phyloP scores from a whole-genome alignment of 2,113 vertebrate genomes.

The Syngnathus typhle region DNA sequence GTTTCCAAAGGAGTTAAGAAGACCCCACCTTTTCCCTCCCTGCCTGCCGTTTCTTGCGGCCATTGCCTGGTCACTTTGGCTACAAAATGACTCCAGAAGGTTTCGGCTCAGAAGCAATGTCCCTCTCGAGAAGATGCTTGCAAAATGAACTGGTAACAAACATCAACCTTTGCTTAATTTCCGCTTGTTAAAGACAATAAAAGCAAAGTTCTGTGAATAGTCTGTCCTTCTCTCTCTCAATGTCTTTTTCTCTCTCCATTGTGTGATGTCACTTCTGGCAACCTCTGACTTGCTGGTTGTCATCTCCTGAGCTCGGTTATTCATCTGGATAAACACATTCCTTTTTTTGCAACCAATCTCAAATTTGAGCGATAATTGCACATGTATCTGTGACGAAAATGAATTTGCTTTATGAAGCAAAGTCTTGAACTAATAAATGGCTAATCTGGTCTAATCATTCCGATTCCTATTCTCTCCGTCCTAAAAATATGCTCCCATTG shows the following conservation, averaged over 20 bases:
- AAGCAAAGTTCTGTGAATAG: conserved; percentile 41
- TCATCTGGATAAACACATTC: neutral
- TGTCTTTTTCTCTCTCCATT: conserved; percentile 3
- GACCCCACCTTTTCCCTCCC: conserved; percentile 16
- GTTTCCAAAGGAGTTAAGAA: conserved; percentile 48
- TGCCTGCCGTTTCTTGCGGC: conserved; percentile 31
- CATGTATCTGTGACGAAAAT: too few species aligned
- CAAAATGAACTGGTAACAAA: conserved; percentile 2
- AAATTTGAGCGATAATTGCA: too few species aligned
- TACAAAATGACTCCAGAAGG: conserved; percentile 42
- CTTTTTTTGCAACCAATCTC: too few species aligned
- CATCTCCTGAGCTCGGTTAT: neutral
- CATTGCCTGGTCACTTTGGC: conserved; percentile 33
- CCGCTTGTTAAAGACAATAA: neutral
- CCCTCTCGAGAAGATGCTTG: conserved; percentile 18
- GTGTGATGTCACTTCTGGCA: conserved; percentile 45
- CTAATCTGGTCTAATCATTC: neutral
- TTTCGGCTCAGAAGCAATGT: conserved; percentile 29
- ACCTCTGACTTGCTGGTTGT: conserved; percentile 50
- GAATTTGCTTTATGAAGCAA: neutral
- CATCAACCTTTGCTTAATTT: neutral
- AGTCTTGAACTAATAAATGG: neutral
- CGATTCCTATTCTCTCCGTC: neutral
- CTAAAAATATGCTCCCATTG: neutral
- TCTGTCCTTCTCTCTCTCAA: conserved; percentile 22